phyloP scores from a whole-genome alignment of 2,888 invertebrate species.

The Augiades crinisus region DNA sequence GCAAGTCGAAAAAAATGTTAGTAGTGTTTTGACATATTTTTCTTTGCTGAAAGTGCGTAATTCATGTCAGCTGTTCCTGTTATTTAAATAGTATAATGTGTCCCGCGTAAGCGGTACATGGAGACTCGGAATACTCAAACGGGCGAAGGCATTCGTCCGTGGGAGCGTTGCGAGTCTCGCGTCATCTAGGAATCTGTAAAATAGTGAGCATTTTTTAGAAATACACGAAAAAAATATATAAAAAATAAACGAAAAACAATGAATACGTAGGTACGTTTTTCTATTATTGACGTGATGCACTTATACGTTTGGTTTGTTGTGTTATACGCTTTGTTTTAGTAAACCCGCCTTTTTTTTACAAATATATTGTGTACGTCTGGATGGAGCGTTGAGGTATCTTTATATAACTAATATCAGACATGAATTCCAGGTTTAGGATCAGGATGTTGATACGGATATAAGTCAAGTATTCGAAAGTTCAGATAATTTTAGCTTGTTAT shows the following conservation, averaged over 20 bases:
- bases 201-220: conserved; percentile 68
- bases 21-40: conserved; percentile 83
- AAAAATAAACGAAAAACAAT: conserved; percentile 57
- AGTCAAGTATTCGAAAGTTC: no score
- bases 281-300: conserved; percentile 73
- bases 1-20: conserved; percentile 79
- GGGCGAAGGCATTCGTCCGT: conserved; percentile 48
- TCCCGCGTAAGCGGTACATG: conserved; percentile 35
- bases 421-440: no score
- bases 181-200: conserved; percentile 63
- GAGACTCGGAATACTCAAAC: conserved; percentile 70
- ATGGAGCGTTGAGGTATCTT: no score
- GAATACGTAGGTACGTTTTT: conserved; percentile 60
- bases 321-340: conserved; percentile 75
- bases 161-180: conserved; percentile 66
- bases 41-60: conserved; percentile 83
- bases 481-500: no score
- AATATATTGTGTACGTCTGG: no score
- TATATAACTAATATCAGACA: no score
- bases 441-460: no score
- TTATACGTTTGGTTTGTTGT: conserved; percentile 65
- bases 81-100: conserved; percentile 54
- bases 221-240: conserved; percentile 52
- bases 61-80: conserved; percentile 80
- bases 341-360: conserved; percentile 50